phyloP scores from a whole-genome alignment of 2,113 vertebrate genomes.

The Pao palembangensis region DNA sequence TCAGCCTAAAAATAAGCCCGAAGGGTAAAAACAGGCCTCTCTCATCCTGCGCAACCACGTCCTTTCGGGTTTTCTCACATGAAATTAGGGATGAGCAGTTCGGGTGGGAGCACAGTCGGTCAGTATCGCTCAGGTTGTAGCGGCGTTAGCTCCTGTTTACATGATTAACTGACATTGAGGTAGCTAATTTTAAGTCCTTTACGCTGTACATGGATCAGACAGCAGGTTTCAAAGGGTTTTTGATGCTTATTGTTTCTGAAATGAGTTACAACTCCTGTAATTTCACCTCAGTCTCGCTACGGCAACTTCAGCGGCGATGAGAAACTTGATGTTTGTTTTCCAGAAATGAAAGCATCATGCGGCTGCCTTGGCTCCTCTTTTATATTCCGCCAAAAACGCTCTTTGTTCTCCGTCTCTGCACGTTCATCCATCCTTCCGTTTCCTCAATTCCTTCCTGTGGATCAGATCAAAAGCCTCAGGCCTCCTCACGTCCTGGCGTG shows the following conservation, averaged over 20 bases:
- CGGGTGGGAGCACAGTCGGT: not conserved
- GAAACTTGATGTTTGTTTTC: constrained; percentile 3
- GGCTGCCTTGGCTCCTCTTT: too few relatives aligned
- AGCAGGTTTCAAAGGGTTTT: too few relatives aligned
- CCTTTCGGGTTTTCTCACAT: constrained; percentile 24
- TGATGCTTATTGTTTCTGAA: too few relatives aligned
- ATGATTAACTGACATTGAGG: too few relatives aligned
- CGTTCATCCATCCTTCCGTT: not conserved
- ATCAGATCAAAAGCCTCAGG: constrained; percentile 48
- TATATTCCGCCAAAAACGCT: not conserved
- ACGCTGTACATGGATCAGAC: too few relatives aligned
- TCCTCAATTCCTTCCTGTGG: not conserved
- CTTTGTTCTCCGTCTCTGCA: too few relatives aligned
- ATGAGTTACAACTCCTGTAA: too few relatives aligned
- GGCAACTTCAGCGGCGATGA: too few relatives aligned
- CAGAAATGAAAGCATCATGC: not conserved
- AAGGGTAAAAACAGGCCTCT: constrained; percentile 45
- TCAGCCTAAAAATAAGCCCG: constrained; percentile 64
- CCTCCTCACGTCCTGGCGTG: constrained; percentile 33
- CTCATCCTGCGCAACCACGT: constrained; percentile 18
- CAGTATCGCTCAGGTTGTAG: too few relatives aligned
- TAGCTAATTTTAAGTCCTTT: too few relatives aligned
- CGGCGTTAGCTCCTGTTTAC: too few relatives aligned
- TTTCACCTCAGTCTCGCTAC: too few relatives aligned
- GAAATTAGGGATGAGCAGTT: constrained; percentile 32